These are phyloP conservation scores for Acrobasis suavella DNA, from an alignment of 2,888 invertebrate genomes.

Conservation along the genomic window DNA sequence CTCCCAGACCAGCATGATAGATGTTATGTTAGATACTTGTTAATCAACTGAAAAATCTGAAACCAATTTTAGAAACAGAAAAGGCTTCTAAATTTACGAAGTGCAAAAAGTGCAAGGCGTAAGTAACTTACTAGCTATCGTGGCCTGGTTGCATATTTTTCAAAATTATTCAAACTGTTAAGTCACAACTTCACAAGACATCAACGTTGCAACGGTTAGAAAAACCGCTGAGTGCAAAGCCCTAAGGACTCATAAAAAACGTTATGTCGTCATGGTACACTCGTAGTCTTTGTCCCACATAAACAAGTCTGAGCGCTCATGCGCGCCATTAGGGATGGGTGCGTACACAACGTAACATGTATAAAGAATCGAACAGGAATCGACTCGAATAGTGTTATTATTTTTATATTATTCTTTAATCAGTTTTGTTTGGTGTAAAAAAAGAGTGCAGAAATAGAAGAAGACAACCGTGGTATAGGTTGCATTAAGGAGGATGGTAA, in stretches of 20 bases:
- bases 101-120: no score
- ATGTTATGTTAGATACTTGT: no score
- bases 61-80: no score
- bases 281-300: conserved; percentile 59
- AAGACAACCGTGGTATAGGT: no score
- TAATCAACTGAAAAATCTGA: no score
- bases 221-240: conserved; percentile 59
- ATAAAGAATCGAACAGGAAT: not conserved
- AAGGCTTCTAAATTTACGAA: no score
- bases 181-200: not conserved
- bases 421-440: not conserved
- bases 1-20: no score
- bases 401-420: not conserved
- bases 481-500: no score
- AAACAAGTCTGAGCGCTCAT: conserved; percentile 51
- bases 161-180: not conserved
- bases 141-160: not conserved
- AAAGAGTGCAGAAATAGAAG: no score
- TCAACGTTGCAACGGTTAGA: conserved; percentile 29
- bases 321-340: conserved; percentile 43
- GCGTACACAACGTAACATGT: conserved; percentile 7
- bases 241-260: conserved; percentile 59
- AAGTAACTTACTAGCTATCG: no score
- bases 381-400: not conserved
- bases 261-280: conserved; percentile 59